Conservation (phyloP, 2,888 invertebrate species). For the Tenthredo scrophulariae region DNA sequence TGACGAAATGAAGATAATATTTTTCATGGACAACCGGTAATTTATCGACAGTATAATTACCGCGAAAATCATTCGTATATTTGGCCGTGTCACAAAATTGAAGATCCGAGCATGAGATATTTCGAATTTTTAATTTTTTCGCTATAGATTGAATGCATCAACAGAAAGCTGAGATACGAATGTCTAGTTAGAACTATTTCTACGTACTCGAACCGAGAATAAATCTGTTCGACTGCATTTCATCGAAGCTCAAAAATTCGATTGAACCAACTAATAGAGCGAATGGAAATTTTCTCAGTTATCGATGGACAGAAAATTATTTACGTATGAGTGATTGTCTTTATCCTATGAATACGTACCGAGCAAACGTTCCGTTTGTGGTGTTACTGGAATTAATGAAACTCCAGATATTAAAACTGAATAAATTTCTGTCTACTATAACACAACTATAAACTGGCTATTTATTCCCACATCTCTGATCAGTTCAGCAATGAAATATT, state of each 20-base stretch:
- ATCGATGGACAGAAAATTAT: not conserved
- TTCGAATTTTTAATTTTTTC: not conserved
- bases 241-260: not conserved
- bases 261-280: not conserved
- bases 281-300: no score
- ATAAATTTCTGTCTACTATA: not conserved
- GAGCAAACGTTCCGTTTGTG: not conserved
- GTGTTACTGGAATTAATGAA: not conserved
- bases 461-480: not conserved
- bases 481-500: not conserved
- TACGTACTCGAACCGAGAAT: no score
- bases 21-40: not conserved
- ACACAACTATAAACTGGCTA: not conserved
- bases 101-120: not conserved
- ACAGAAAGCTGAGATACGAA: not conserved
- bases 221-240: not conserved
- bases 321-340: not conserved
- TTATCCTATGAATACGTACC: not conserved
- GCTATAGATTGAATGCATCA: not conserved
- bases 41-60: not conserved
- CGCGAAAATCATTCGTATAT: not conserved
- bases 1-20: not conserved
- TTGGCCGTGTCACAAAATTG: not conserved
- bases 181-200: not conserved
- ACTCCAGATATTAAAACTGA: not conserved